Base-by-base conservation (phyloP, 2,888 invertebrate species). In the Drosophila acutilabella region DNA sequence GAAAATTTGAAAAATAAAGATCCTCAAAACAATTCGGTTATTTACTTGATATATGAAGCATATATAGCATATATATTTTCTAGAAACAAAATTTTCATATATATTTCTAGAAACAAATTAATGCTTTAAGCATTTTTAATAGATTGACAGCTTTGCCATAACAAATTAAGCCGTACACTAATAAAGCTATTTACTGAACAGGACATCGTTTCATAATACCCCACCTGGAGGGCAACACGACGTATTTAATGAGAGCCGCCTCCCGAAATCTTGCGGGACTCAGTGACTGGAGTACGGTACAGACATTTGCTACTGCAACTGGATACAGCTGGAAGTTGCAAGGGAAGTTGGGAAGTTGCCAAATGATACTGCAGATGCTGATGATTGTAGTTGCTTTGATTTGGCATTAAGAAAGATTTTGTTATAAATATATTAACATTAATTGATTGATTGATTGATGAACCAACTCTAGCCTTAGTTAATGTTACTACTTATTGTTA, bases 241-340 rank as follows among this genome's bases (percentile, higher is more conserved):
- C 93, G 40, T 94, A 94, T 87, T 92, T 93, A 64, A 91, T 94
- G 74, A 91, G 93, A 36, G 94, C 93, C 1, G 94, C 94, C 42
- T 93, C 94, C 1, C 91, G 91, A 53, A 94, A 94, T 86, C 87
- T 92, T 26, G 94, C 94, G 14, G 94, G 94, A 20, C 89, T 93
- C n/a, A 92, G 93, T 62, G 92, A 93, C 67, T 92, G 91, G 91
- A 91, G 91, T 33, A 79, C 78, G n/a, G 90, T 91, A 58, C 90
- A 89, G 74, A 88, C 77, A 23, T 92, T 92, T 54, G 85, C 85
- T 51, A 92, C 93, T 10, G 76, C 91, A 13, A 72, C 79, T 7
- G 91, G 83, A 51, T 52, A 76, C 38, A 68, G 57, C 16, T 78
- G 83, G 83, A 48, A 48, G 11, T 30, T 69, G 10, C 13, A 59